phyloP scores from a whole-genome alignment of 2,888 invertebrate species.

The Hypolimnas misippus region DNA sequence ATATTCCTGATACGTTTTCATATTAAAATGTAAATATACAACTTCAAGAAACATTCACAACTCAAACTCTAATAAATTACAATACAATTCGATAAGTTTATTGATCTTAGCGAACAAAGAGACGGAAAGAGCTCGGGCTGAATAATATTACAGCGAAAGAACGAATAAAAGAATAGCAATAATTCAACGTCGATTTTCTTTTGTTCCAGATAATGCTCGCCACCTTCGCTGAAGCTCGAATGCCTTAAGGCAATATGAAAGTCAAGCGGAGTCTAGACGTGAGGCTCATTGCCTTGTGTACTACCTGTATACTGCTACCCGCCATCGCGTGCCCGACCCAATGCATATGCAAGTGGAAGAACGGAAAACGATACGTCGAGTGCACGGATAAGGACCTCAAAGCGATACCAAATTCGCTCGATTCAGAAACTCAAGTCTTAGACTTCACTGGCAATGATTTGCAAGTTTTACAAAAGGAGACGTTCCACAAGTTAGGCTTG shows the following conservation, averaged over 20 bases:
- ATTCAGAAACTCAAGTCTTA: constrained; percentile 93
- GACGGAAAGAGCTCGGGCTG: constrained; percentile 27
- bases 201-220: constrained; percentile 78
- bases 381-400: constrained; percentile 91
- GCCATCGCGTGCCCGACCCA: constrained; percentile 88
- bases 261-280: constrained; percentile 66
- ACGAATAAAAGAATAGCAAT: constrained; percentile 37
- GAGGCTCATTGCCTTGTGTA: constrained; percentile 77
- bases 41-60: neutral
- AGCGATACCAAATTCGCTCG: constrained; percentile 90
- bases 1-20: neutral
- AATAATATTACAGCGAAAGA: constrained; percentile 39
- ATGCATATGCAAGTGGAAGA: constrained; percentile 96
- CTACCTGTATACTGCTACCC: constrained; percentile 72
- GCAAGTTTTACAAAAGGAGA: constrained; percentile 89
- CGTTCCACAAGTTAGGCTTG: constrained; percentile 90
- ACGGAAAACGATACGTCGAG: constrained; percentile 95
- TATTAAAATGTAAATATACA: constrained; percentile 1
- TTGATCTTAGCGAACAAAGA: constrained; percentile 45
- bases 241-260: constrained; percentile 77
- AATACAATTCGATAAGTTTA: constrained; percentile 43
- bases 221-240: constrained; percentile 52
- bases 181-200: constrained; percentile 46
- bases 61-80: constrained; percentile 30
- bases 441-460: constrained; percentile 93